Evolutionary conservation across 2,888 invertebrate species (phyloP).

Genomic region (Tupiocoris notatus): DNA sequence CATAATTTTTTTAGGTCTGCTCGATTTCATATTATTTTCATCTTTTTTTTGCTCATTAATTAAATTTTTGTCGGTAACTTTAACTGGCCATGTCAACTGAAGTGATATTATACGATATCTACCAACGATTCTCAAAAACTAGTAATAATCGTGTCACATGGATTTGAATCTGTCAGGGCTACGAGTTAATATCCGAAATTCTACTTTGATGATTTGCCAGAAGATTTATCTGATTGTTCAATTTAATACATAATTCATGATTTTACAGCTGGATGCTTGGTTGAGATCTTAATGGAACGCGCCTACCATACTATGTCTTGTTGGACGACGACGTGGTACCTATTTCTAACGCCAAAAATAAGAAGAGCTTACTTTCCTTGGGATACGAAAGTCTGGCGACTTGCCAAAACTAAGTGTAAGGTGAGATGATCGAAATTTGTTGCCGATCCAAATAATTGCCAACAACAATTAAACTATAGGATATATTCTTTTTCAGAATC

Average conservation of each 20-base stretch:
- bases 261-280: conserved; percentile 28
- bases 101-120: too few species aligned
- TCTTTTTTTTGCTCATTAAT: too few species aligned
- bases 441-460: background rate
- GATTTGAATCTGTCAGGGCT: too few species aligned
- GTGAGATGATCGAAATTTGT: background rate
- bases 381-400: conserved; percentile 29
- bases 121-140: too few species aligned
- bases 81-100: too few species aligned
- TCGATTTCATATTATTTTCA: too few species aligned
- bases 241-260: background rate
- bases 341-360: conserved; percentile 36
- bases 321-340: conserved; percentile 33
- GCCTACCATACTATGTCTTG: background rate
- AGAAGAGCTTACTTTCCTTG: conserved; percentile 32
- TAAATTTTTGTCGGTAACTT: too few species aligned
- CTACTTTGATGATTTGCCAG: too few species aligned
- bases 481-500: conserved; percentile 23
- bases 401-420: conserved; percentile 27
- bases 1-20: too few species aligned
- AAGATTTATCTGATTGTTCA: too few species aligned
- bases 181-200: too few species aligned
- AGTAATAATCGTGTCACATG: too few species aligned
- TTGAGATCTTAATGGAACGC: conserved; percentile 26
- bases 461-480: background rate